phyloP scores from a whole-genome alignment of 2,888 invertebrate genomes.

The Stramonita haemastoma region DNA sequence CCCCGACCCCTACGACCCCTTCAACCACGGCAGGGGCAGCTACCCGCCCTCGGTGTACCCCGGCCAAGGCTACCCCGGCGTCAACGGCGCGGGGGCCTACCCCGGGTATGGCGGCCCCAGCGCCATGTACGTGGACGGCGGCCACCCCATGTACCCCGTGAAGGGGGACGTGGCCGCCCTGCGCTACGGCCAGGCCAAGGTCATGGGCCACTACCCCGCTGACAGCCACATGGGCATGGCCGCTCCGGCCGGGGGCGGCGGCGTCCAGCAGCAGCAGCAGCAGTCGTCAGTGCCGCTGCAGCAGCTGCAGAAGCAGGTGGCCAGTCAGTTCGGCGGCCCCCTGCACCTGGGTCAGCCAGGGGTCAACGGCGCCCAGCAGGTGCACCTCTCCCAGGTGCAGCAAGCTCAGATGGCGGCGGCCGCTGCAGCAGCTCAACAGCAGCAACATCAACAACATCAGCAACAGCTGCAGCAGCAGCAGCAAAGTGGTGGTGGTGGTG shows the following conservation, averaged over 20 bases:
- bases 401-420: constrained; percentile 70
- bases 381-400: constrained; percentile 78
- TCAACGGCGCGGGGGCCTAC: constrained; percentile 9
- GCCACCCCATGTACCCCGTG: constrained; percentile 47
- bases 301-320: constrained; percentile 74
- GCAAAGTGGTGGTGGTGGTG: constrained; percentile 75
- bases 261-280: constrained; percentile 53
- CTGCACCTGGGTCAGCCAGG: constrained; percentile 87
- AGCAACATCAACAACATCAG: background rate
- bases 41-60: constrained; percentile 51
- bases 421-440: constrained; percentile 55
- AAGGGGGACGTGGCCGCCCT: constrained; percentile 56
- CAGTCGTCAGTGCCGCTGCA: constrained; percentile 63
- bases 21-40: constrained; percentile 50
- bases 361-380: constrained; percentile 82
- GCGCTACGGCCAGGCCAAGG: constrained; percentile 71
- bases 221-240: constrained; percentile 55
- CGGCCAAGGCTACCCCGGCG: constrained; percentile 53
- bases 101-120: constrained; percentile 47
- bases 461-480: constrained; percentile 76
- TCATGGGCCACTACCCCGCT: constrained; percentile 71
- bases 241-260: constrained; percentile 48
- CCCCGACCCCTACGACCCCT: constrained; percentile 42
- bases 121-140: constrained; percentile 39
- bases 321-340: constrained; percentile 83